Evolutionary conservation across 2,888 invertebrate species (phyloP).

Genomic region (Temnothorax unifasciatus): DNA sequence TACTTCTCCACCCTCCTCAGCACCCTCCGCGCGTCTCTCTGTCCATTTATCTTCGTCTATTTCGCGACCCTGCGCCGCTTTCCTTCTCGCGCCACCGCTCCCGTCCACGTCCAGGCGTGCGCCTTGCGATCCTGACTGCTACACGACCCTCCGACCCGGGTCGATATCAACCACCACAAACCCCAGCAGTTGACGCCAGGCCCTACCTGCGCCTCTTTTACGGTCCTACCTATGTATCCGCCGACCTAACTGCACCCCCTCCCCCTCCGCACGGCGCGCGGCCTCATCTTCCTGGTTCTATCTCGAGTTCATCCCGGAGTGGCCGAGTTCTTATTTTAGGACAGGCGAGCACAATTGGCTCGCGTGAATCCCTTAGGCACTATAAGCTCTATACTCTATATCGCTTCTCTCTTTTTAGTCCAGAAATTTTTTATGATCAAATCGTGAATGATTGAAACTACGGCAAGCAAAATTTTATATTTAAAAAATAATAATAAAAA

Average conservation of each 20-base stretch:
- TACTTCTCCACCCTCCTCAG: conserved; percentile 40
- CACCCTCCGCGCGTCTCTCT: conserved; percentile 58
- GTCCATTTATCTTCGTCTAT: conserved; percentile 47
- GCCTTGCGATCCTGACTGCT: conserved; percentile 79
- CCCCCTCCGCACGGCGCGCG: neutral
- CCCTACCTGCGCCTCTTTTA: conserved; percentile 68
- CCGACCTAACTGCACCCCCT: conserved; percentile 28
- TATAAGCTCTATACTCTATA: neutral
- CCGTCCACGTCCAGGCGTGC: conserved; percentile 82
- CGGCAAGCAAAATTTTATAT: neutral
- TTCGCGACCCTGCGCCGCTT: conserved; percentile 35
- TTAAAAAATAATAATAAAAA: no score
- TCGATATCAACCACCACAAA: conserved; percentile 83
- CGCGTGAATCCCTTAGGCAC: neutral
- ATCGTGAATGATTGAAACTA: neutral
- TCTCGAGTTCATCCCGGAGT: conserved; percentile 31
- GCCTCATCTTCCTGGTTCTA: conserved; percentile 34
- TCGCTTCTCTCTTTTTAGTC: neutral
- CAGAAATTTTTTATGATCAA: neutral
- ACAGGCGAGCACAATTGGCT: conserved; percentile 7
- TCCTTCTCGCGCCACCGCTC: conserved; percentile 56
- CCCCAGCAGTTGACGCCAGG: conserved; percentile 73
- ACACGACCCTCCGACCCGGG: conserved; percentile 83
- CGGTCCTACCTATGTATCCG: conserved; percentile 40
- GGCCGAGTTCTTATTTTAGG: conserved; percentile 26